Base-by-base conservation (phyloP, 1,140 invertebrate genomes). In the Penaeus vannamei region DNA sequence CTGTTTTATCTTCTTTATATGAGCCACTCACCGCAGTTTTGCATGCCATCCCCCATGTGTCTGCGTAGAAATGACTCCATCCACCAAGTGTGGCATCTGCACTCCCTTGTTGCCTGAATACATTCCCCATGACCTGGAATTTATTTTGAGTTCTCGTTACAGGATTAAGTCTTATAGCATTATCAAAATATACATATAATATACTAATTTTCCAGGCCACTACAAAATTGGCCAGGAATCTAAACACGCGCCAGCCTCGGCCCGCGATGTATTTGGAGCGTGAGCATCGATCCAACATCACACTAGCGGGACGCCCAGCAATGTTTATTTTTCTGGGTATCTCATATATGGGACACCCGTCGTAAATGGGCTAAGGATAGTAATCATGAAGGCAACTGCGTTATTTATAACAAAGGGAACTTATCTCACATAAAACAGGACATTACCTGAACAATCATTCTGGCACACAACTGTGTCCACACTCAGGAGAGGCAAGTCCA, bases 21-120 rank as follows among this genome's bases (percentile, higher is more conserved):
- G 20, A n/a, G n/a, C 22, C 92, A 93, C 95, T 94, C 93, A 96
- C 96, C 96, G 93, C 96, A 97, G 93, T 97, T 96, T 7, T 95
- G 95, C 91, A 96, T 95, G 60, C 94, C 94, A 92, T 95, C 94
- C 87, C 94, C 94, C 92, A 95, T 94, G 93, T 95, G 93, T 89
- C 94, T 94, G 90, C 95, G 93, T 92, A 96, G 94, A 81, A 95
- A 93, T 93, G 96, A 95, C 92, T 97, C 96, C 97, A 98, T 98
- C 98, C 98, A 99, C 94, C 98, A 99, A 53, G 97, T 96, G 93
- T 98, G 97, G 94, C 98, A 99, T 80, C 97, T 94, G 92, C 98
- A 99, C 82, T 95, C 94, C 92, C 97, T 95, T 19, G 96, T 96
- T 90, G 95, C 95, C 92, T 96, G 95, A 93, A 98, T 96, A 93